Evolutionary conservation across 2,113 vertebrate species (phyloP), one percentile per base, ranked within the genome.

Genomic region (Oophaga pumilio): DNA sequence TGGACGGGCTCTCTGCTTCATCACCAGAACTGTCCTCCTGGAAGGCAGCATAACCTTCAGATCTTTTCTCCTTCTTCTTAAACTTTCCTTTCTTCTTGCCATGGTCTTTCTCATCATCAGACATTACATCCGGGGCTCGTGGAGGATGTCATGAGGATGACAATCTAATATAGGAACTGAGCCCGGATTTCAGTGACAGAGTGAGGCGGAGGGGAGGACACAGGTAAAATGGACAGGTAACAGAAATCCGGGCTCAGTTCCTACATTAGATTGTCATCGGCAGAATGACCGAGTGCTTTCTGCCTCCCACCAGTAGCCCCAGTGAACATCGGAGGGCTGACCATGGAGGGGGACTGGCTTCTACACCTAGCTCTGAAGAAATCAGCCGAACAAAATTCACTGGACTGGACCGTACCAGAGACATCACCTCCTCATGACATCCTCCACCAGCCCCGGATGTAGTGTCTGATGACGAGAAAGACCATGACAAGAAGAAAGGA

Each of bases 1-100:
- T 99, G 82, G 98, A 99, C 10, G 98, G 98, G 87, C 98, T 99
- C 92, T 99, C 98, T 0, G 98, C 98, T 92, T 99, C 98, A 83
- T 99, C 98, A 0, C 97, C 98, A 0, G 98, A 99, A 89, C 98
- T 99, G 92, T 99, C 98, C 93, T 99, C 98, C 93, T 99, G 98
- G 91, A 99, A 99, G 3, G 98, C 98, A 1, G 98, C 98, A 88
- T 99, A 99, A 43, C 98, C 98, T 92, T 99, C 98, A 62, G 97
- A n/a, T 90, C 98, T 96, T 92, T 99, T 99, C 92, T 99, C 98
- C 91, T 99, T 99, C n/a, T n/a, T n/a, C n/a, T n/a, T n/a, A 90
- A 99, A 99, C 93, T 99, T 99, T 91, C 98, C 98, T 94, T 99
- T 99, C 92, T 99, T 99, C 95, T 99, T 99, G 89, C 95, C 93